Conservation (phyloP, 2,113 vertebrate species). For the Platysternon megacephalum region DNA sequence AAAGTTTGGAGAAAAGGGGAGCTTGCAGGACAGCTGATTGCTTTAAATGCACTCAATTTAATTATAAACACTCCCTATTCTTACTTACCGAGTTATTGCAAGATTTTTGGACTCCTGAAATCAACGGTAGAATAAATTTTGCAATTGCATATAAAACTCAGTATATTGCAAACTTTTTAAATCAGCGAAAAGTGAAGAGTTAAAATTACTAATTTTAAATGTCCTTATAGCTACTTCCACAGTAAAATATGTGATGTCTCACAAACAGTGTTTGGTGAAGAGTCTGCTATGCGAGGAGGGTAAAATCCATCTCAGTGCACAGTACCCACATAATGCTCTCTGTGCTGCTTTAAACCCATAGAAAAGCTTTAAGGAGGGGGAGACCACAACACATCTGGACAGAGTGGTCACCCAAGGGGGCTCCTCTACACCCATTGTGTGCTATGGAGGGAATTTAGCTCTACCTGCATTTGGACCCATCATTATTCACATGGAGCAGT, state of each 20-base stretch:
- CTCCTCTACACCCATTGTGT: fast-evolving
- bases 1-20: neutral
- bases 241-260: neutral
- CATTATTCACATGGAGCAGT: neutral
- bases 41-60: neutral
- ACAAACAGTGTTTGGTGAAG: neutral
- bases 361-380: neutral
- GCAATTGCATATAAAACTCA: neutral
- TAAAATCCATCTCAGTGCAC: neutral
- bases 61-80: fast-evolving
- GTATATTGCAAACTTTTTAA: neutral
- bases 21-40: neutral
- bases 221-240: fast-evolving
- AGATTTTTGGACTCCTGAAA: neutral
- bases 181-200: neutral
- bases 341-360: neutral
- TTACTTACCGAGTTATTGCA: neutral
- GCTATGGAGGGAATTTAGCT: neutral
- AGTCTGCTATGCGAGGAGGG: neutral
- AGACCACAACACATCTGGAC: fast-evolving
- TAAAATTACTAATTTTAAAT: neutral
- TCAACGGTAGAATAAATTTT: neutral
- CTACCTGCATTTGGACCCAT: neutral
- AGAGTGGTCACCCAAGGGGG: fast-evolving
- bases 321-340: fast-evolving